A percentile compares a stretch with the other conserved stretches of the same genome.
These are phyloP conservation scores for Pristionchus fissidentatus DNA, from an alignment of 2,888 invertebrate genomes.

Conservation along the genomic window DNA sequence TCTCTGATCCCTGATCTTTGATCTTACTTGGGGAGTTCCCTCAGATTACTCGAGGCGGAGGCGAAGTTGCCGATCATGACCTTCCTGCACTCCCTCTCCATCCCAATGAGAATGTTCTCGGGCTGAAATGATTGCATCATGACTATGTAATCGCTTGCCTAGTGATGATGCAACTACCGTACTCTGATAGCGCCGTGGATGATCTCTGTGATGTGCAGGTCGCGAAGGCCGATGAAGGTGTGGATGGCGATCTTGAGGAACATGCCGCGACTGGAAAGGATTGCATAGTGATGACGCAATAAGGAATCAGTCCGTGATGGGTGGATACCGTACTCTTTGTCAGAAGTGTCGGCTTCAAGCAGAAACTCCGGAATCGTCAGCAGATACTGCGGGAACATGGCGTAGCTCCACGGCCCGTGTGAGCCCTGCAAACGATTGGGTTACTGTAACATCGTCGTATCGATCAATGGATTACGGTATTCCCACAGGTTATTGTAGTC, in stretches of 20 bases:
- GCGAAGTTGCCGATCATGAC: constrained; percentile 12
- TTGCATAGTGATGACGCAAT: constrained; percentile 3
- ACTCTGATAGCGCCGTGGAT: constrained; percentile 14
- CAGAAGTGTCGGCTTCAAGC: constrained; percentile 6
- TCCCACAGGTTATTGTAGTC: too few relatives aligned
- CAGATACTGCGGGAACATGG: constrained; percentile 27
- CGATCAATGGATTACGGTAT: background rate
- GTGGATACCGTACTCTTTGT: constrained; percentile 7
- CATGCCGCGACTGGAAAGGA: background rate
- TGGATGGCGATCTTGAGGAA: constrained; percentile 3
- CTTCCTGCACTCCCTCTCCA: background rate
- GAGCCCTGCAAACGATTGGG: background rate
- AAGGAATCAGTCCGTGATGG: background rate
- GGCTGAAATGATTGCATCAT: background rate
- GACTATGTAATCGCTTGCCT: too few relatives aligned
- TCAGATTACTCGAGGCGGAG: background rate
- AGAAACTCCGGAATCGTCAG: constrained; percentile 35
- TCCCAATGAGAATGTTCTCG: constrained; percentile 5
- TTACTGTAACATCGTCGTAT: too few relatives aligned
- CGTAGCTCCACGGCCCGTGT: constrained; percentile 2
- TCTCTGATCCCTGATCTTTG: background rate
- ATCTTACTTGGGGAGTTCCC: constrained; percentile 3
- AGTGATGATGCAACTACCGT: background rate
- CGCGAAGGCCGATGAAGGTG: constrained; percentile 7
- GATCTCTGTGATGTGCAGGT: constrained; percentile 16